These are phyloP conservation scores for Bombus consobrinus DNA, from an alignment of 1,140 invertebrate species.

Conservation along the genomic window DNA sequence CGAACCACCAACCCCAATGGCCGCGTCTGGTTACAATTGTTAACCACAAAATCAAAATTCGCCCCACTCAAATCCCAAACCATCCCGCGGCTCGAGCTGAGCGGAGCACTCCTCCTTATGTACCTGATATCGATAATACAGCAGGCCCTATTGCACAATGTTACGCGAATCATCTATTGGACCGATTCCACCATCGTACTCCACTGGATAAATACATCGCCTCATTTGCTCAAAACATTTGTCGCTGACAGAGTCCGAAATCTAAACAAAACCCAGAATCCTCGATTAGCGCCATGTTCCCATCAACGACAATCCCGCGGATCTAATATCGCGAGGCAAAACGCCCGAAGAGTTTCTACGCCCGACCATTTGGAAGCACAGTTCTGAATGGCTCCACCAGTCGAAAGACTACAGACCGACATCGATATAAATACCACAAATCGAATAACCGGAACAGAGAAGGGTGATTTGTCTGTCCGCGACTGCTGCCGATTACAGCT, in stretches of 20 bases:
- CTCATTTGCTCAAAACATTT: accelerated
- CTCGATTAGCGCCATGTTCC: too few species aligned
- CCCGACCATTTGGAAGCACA: accelerated
- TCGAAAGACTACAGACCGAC: accelerated
- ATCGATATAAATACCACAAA: accelerated
- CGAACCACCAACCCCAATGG: accelerated
- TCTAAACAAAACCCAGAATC: too few species aligned
- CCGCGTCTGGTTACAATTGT: accelerated
- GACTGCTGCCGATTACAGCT: too few species aligned
- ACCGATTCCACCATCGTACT: accelerated
- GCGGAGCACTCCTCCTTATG: accelerated
- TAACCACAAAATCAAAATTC: too few species aligned
- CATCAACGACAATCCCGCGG: too few species aligned
- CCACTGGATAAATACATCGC: accelerated
- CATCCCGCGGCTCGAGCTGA: accelerated
- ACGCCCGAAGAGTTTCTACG: too few species aligned
- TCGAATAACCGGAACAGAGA: too few species aligned
- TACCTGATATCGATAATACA: accelerated
- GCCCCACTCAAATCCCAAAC: accelerated
- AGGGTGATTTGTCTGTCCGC: too few species aligned
- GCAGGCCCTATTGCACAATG: too few species aligned
- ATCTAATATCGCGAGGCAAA: too few species aligned
- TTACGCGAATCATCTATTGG: accelerated
- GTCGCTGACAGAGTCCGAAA: too few species aligned
- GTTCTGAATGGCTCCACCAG: too few species aligned